phyloP scores from a whole-genome alignment of 2,888 invertebrate species.

The Campoletis raptor region DNA sequence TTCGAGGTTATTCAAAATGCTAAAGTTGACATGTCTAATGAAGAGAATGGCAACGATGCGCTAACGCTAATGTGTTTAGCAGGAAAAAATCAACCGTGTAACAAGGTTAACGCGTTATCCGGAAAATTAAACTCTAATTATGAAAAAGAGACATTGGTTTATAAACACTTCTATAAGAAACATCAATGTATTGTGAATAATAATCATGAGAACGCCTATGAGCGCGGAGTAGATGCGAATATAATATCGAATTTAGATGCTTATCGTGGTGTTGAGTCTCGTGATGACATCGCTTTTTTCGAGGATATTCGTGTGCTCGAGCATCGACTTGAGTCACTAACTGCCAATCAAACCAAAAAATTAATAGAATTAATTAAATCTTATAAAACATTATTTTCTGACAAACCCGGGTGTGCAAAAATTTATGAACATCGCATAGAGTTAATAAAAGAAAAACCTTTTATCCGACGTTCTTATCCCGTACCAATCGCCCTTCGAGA shows the following conservation, averaged over 20 bases:
- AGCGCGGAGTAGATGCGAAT: neutral
- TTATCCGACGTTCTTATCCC: slow-evolving; percentile 74
- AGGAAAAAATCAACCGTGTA: too few relatives aligned
- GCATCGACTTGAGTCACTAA: slow-evolving; percentile 21
- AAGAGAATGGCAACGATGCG: neutral
- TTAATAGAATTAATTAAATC: slow-evolving; percentile 21
- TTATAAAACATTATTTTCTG: slow-evolving; percentile 66
- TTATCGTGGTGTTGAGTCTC: neutral
- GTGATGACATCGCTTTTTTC: neutral
- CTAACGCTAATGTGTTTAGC: too few relatives aligned
- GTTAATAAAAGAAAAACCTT: slow-evolving; percentile 66
- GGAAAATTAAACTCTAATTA: too few relatives aligned
- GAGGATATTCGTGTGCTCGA: slow-evolving; percentile 20
- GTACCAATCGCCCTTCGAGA: slow-evolving; percentile 10
- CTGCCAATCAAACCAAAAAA: neutral
- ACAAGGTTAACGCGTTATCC: too few relatives aligned
- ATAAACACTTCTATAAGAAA: too few relatives aligned
- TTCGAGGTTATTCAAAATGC: neutral
- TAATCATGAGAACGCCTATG: neutral
- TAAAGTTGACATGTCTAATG: neutral
- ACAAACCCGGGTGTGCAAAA: slow-evolving; percentile 65
- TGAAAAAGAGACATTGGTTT: too few relatives aligned
- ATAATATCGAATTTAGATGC: neutral
- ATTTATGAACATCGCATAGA: slow-evolving; percentile 74
- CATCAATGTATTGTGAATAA: neutral